Conservation (phyloP, 92 coral and sea anemone species). For the Actinernus sp. region DNA sequence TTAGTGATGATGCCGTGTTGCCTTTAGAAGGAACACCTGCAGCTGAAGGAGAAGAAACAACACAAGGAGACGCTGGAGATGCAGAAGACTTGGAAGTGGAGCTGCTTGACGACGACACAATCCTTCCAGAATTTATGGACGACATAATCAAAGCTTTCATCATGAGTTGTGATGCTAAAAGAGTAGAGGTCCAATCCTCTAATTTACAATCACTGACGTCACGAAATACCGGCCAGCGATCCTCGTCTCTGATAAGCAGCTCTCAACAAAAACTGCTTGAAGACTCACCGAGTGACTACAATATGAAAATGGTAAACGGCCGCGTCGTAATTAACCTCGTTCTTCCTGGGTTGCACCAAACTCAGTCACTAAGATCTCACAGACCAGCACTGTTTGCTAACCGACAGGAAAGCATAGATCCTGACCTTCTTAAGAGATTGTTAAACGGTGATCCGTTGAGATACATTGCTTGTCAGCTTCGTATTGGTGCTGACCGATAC, state of each 20-base stretch:
- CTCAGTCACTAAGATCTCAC: conserved; percentile 45
- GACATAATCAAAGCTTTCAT: conserved; percentile 74
- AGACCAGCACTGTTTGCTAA: background rate
- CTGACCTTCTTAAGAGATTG: conserved; percentile 41
- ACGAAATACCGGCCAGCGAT: too few relatives aligned
- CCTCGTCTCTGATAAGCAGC: too few relatives aligned
- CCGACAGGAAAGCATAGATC: conserved; percentile 47
- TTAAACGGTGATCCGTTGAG: conserved; percentile 52
- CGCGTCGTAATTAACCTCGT: conserved; percentile 69
- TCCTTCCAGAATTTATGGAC: conserved; percentile 60
- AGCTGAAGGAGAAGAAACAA: background rate
- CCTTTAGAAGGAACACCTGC: too few relatives aligned
- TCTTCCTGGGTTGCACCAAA: conserved; percentile 26
- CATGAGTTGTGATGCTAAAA: conserved; percentile 49
- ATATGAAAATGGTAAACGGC: conserved; percentile 59
- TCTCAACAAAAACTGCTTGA: too few relatives aligned
- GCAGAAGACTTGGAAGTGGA: background rate
- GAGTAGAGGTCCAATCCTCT: too few relatives aligned
- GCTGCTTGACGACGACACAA: conserved; percentile 52
- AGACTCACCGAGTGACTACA: conserved; percentile 3
- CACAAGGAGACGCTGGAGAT: conserved; percentile 2
- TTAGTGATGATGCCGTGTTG: too few relatives aligned
- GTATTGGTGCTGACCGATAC: conserved; percentile 37
- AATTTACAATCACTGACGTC: too few relatives aligned
- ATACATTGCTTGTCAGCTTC: conserved; percentile 69